Evolutionary conservation across 2,113 vertebrate species (phyloP).

Genomic region (Elanus axillaris): DNA sequence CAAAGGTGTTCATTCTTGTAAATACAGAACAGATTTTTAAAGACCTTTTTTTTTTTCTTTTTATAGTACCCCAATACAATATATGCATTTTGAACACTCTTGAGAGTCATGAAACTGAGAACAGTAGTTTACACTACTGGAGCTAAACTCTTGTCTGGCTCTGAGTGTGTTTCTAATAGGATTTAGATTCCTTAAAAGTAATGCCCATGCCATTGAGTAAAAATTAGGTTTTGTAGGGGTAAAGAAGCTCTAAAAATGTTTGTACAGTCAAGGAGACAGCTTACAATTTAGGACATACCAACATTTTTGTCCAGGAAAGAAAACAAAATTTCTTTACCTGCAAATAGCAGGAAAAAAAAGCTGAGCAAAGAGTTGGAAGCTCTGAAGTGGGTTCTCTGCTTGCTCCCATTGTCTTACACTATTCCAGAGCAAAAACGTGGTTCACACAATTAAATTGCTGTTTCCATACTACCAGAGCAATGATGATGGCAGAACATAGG

Average conservation of each 20-base stretch:
- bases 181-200: background rate
- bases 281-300: background rate
- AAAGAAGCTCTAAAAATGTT: background rate
- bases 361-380: background rate
- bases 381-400: background rate
- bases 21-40: background rate
- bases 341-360: background rate
- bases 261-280: background rate
- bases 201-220: background rate
- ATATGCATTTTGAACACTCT: background rate
- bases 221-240: background rate
- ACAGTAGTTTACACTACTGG: background rate
- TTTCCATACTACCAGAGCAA: accelerated
- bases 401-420: background rate
- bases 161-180: background rate
- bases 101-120: background rate
- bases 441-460: background rate
- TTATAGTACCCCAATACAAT: background rate
- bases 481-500: background rate
- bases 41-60: background rate
- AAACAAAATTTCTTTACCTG: background rate
- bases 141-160: background rate
- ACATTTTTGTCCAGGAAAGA: background rate
- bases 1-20: background rate
- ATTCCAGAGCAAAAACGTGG: background rate